Percentiles rank a stretch among this genome's conserved stretches.
These are phyloP conservation scores for Diarsia rubi DNA, from an alignment of 2,888 invertebrate species.

Conservation along the genomic window DNA sequence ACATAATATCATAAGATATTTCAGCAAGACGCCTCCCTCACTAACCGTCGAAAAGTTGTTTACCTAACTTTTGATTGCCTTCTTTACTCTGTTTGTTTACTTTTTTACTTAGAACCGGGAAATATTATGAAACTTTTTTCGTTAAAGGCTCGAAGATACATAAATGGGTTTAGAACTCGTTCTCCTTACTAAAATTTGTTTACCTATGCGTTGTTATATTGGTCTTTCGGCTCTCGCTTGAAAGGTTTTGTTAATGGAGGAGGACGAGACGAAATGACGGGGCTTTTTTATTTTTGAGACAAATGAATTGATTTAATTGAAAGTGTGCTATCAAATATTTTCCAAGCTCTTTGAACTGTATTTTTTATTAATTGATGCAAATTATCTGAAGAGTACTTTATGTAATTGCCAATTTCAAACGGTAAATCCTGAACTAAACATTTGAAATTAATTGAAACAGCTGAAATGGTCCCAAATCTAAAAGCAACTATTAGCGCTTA, in stretches of 20 bases:
- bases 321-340: neutral
- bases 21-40: slow-evolving; percentile 71
- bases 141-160: slow-evolving; percentile 85
- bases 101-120: slow-evolving; percentile 85
- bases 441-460: slow-evolving; percentile 4
- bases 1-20: slow-evolving; percentile 81
- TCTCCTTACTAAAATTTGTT: slow-evolving; percentile 78
- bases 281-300: slow-evolving; percentile 22
- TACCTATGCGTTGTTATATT: slow-evolving; percentile 74
- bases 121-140: slow-evolving; percentile 88
- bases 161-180: slow-evolving; percentile 83
- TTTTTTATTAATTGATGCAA: neutral
- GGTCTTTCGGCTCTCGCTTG: slow-evolving; percentile 66
- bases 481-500: slow-evolving; percentile 30
- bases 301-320: slow-evolving; percentile 18
- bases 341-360: neutral
- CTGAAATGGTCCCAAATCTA: slow-evolving; percentile 4
- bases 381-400: neutral
- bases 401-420: neutral
- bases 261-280: slow-evolving; percentile 23
- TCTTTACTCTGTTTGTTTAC: slow-evolving; percentile 86
- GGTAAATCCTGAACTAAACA: neutral
- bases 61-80: slow-evolving; percentile 89
- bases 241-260: slow-evolving; percentile 64
- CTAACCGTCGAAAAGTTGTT: slow-evolving; percentile 86